Evolutionary conservation across 2,113 vertebrate genomes (phyloP).

Genomic region (Epinephelus fuscoguttatus): DNA sequence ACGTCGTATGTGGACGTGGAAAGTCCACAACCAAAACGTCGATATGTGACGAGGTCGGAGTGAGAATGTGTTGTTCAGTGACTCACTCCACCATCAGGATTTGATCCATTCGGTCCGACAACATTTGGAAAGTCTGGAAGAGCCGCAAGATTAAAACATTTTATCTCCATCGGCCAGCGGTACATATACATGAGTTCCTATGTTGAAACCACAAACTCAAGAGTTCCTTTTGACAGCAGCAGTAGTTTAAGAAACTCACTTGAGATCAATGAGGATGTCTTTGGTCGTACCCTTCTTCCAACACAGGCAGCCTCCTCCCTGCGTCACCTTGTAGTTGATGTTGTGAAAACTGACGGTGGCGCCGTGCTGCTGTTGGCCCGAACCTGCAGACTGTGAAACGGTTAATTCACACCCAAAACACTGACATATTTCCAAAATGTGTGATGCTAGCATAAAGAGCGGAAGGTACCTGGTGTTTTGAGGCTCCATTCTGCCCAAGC

Average conservation of each 20-base stretch:
- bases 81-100: too few species aligned
- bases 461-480: constrained; percentile 45
- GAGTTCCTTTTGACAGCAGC: too few species aligned
- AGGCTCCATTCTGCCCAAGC: constrained; percentile 7
- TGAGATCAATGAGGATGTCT: constrained; percentile 83
- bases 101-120: too few species aligned
- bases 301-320: constrained; percentile 58
- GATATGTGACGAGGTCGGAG: too few species aligned
- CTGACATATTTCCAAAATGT: background rate
- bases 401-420: background rate
- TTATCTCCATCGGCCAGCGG: too few species aligned
- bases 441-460: background rate
- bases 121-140: too few species aligned
- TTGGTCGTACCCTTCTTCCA: constrained; percentile 63
- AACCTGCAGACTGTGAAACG: constrained; percentile 22
- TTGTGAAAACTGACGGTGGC: constrained; percentile 82
- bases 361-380: background rate
- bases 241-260: constrained; percentile 67
- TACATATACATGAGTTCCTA: too few species aligned
- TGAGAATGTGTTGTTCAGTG: too few species aligned
- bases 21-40: too few species aligned
- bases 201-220: too few species aligned
- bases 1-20: too few species aligned
- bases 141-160: too few species aligned
- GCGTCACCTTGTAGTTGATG: constrained; percentile 77